A percentile compares a stretch with the other conserved stretches of the same genome.
Conservation (phyloP, 2,888 invertebrate genomes). For the Sceliomorpha sp. region DNA sequence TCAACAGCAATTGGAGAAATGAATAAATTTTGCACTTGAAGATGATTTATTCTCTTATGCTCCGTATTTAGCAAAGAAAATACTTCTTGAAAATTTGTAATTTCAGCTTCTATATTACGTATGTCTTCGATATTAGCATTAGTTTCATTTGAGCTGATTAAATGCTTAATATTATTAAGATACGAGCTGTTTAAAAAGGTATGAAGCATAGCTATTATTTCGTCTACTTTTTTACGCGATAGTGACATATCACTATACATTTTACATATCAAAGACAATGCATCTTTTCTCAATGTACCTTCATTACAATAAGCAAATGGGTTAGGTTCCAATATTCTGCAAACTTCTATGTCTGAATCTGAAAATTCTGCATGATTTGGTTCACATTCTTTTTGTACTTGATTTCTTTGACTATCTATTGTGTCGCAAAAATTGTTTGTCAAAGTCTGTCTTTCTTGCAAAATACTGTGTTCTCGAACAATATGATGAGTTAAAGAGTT, state of each 20-base stretch:
- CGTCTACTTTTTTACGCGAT: background rate
- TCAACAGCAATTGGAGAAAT: constrained; percentile 2
- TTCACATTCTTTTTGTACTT: too few relatives aligned
- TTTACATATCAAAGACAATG: too few relatives aligned
- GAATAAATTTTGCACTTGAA: constrained; percentile 3
- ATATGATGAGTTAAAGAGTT: too few relatives aligned
- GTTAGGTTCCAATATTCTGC: too few relatives aligned
- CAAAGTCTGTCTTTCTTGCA: too few relatives aligned
- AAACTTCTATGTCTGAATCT: too few relatives aligned
- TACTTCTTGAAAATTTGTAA: background rate
- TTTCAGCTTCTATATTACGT: background rate
- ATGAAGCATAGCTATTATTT: background rate
- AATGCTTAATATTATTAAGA: constrained; percentile 1
- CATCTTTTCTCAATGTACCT: too few relatives aligned
- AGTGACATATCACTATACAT: background rate
- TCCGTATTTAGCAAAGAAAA: constrained; percentile 3
- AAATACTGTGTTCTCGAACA: too few relatives aligned
- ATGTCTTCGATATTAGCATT: background rate
- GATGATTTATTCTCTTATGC: constrained; percentile 1
- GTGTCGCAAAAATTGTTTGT: too few relatives aligned
- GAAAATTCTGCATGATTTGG: too few relatives aligned
- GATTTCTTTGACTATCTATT: too few relatives aligned
- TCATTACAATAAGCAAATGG: too few relatives aligned
- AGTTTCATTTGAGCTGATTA: background rate
- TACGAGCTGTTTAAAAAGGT: constrained; percentile 15